These are phyloP conservation scores for Mactromeris polynyma DNA, from an alignment of 2,888 invertebrate species.

Conservation along the genomic window DNA sequence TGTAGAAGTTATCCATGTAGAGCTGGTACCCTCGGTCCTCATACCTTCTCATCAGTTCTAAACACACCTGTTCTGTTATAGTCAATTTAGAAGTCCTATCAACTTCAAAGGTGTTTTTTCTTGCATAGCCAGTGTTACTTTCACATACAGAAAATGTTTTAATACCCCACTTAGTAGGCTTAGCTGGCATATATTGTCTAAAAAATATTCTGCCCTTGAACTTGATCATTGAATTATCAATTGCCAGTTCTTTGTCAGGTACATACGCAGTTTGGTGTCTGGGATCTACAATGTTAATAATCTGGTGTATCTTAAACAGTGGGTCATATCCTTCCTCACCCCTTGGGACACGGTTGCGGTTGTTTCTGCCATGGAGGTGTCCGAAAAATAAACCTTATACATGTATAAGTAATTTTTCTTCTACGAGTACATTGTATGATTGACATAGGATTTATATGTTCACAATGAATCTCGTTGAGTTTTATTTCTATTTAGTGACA, in stretches of 20 bases:
- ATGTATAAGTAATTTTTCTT: too few relatives aligned
- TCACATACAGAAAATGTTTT: conserved; percentile 44
- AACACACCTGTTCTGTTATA: conserved; percentile 39
- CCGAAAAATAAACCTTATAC: too few relatives aligned
- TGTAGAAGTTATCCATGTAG: conserved; percentile 43
- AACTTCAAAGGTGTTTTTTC: conserved; percentile 26
- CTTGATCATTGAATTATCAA: background rate
- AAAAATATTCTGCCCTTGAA: background rate
- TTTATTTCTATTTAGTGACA: too few relatives aligned
- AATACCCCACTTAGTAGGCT: conserved; percentile 35
- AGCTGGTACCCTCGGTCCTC: background rate
- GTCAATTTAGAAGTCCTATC: conserved; percentile 7
- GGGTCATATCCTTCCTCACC: conserved; percentile 29
- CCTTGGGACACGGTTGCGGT: background rate
- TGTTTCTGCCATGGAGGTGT: too few relatives aligned
- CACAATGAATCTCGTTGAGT: too few relatives aligned
- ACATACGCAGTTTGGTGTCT: background rate
- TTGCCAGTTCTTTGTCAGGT: background rate
- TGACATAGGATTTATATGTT: too few relatives aligned
- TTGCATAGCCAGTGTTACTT: conserved; percentile 42
- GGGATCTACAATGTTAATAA: conserved; percentile 23
- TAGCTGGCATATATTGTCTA: conserved; percentile 14
- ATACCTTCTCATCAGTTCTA: background rate
- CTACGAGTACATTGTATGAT: too few relatives aligned
- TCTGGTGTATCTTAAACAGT: conserved; percentile 18